These are phyloP conservation scores for Diorhabda sublineata DNA, from an alignment of 1,140 invertebrate genomes.

Conservation along the genomic window DNA sequence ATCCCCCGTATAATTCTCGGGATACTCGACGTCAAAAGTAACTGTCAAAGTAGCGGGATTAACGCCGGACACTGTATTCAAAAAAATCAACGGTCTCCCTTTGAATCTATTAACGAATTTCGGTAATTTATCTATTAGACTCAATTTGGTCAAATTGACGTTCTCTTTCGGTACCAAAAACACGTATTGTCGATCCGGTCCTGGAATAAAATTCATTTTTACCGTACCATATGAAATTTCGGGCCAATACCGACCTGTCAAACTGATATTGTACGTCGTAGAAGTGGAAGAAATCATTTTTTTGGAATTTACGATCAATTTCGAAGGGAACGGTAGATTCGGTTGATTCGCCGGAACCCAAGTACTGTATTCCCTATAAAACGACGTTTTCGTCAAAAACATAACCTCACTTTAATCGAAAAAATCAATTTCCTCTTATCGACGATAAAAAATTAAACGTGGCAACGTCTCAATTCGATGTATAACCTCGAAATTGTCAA, in stretches of 20 bases:
- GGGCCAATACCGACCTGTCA: background rate
- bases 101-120: background rate
- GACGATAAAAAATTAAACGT: background rate
- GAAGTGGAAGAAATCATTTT: background rate
- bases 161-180: background rate
- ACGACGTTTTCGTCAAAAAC: background rate
- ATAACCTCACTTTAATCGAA: background rate
- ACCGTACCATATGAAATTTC: too few relatives aligned
- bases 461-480: background rate
- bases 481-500: background rate
- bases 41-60: background rate
- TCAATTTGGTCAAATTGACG: background rate
- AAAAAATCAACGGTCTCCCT: background rate
- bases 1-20: background rate
- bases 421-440: background rate
- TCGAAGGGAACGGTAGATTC: background rate
- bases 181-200: background rate
- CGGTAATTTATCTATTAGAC: background rate
- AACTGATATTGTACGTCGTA: background rate
- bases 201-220: background rate
- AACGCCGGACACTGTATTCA: background rate
- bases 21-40: slow-evolving; percentile 12
- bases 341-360: background rate
- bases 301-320: slow-evolving; percentile 12
- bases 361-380: slow-evolving; percentile 4